Evolutionary conservation across 1,140 invertebrate species (phyloP).

Genomic region (Rhyacophila brunnea): DNA sequence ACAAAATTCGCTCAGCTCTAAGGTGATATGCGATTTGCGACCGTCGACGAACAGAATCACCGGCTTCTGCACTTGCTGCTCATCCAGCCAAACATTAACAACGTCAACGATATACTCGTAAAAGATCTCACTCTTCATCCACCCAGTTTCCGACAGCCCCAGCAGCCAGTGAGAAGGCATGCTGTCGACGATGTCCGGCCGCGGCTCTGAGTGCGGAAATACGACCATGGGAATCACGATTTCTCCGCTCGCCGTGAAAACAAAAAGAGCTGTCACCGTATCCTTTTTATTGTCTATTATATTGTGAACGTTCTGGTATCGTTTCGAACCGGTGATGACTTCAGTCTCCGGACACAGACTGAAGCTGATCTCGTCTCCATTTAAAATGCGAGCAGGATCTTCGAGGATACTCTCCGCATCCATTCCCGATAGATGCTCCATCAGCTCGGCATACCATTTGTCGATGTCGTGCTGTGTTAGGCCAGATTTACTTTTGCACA

Average conservation of each 20-base stretch:
- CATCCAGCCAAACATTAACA: conserved; percentile 39
- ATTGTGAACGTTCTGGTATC: conserved; percentile 38
- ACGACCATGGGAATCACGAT: conserved; percentile 34
- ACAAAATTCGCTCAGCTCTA: conserved; percentile 42
- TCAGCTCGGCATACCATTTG: conserved; percentile 4
- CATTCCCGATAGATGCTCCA: conserved; percentile 28
- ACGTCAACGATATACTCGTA: conserved; percentile 46
- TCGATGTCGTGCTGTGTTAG: no score
- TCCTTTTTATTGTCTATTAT: conserved; percentile 41
- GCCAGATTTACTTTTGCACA: no score
- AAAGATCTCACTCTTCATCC: conserved; percentile 45
- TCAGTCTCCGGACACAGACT: conserved; percentile 40
- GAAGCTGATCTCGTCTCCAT: conserved; percentile 42
- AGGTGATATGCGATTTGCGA: conserved; percentile 43
- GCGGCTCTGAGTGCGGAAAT: conserved; percentile 36
- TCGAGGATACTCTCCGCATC: conserved; percentile 34
- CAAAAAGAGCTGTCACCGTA: conserved; percentile 39
- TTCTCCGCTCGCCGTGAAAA: conserved; percentile 37
- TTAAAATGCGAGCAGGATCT: conserved; percentile 38
- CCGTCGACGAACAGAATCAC: conserved; percentile 46
- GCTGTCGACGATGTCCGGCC: conserved; percentile 34
- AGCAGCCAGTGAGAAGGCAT: conserved; percentile 41
- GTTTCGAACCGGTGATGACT: conserved; percentile 37
- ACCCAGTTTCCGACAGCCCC: conserved; percentile 42
- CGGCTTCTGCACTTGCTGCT: conserved; percentile 40